Conservation (phyloP, 2,797 vertebrate genomes). For the Acomys russatus region DNA sequence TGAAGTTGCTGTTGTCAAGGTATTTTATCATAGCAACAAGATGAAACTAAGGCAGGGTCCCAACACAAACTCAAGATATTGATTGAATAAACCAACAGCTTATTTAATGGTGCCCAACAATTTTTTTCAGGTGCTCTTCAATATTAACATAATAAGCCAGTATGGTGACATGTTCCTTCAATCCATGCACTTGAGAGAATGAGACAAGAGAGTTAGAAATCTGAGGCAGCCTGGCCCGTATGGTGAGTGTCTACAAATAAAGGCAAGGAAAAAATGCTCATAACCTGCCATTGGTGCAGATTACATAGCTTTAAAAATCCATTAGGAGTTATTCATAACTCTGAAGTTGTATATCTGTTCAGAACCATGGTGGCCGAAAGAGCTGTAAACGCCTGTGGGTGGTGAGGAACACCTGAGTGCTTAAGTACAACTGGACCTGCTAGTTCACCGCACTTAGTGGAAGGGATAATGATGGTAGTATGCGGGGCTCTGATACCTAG, state of each 20-base stretch:
- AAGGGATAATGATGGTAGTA: neutral
- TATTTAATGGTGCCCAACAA: neutral
- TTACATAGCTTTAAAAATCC: neutral
- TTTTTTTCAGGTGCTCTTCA: constrained; percentile 36
- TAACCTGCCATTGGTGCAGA: neutral
- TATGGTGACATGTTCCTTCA: neutral
- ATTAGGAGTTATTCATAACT: neutral
- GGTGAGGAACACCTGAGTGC: neutral
- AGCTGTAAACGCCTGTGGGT: neutral
- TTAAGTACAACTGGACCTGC: neutral
- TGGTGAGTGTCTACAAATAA: neutral
- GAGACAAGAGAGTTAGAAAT: neutral
- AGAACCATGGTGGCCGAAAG: neutral
- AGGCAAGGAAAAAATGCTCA: neutral
- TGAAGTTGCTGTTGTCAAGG: neutral
- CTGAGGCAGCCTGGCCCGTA: neutral
- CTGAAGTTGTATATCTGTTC: constrained; percentile 3
- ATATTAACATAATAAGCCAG: constrained; percentile 10
- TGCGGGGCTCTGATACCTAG: neutral
- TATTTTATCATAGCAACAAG: neutral
- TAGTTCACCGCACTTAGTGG: neutral
- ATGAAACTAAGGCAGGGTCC: neutral
- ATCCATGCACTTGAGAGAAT: neutral
- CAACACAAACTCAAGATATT: neutral
- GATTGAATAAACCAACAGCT: constrained; percentile 54